Evolutionary conservation across 2,797 vertebrate genomes (phyloP).

Genomic region (Enteromius fasciolatus): DNA sequence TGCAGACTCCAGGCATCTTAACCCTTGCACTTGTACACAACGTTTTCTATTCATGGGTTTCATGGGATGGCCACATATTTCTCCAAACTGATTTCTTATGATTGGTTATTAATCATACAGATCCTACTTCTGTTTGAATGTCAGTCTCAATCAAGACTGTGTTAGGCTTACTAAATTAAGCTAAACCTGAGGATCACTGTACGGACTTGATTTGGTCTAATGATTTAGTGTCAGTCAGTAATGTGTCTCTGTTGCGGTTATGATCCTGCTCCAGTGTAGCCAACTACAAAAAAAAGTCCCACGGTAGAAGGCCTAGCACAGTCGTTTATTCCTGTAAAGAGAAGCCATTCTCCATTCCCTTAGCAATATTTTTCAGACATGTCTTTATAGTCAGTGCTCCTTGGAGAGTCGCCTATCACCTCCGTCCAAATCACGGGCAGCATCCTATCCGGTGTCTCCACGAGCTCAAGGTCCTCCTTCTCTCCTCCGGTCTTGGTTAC

Average conservation of each 20-base stretch:
- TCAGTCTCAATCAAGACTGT: not conserved
- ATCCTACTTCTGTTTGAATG: not conserved
- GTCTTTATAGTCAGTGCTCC: not conserved
- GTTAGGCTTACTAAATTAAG: not conserved
- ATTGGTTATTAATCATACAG: not conserved
- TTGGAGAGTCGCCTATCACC: not conserved
- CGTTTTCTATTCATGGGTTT: no score
- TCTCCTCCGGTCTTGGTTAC: constrained; percentile 75
- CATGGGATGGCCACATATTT: not conserved
- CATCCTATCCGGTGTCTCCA: constrained; percentile 71
- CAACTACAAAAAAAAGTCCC: not conserved
- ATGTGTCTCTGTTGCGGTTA: not conserved
- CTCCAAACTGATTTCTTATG: not conserved
- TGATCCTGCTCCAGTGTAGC: not conserved
- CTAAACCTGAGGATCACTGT: no score
- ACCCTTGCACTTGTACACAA: not conserved
- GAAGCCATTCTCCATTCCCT: not conserved
- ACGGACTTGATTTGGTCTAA: not conserved
- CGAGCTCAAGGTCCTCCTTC: constrained; percentile 61
- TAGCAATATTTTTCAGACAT: not conserved
- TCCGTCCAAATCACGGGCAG: constrained; percentile 3
- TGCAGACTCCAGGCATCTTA: not conserved
- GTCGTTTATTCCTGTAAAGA: not conserved
- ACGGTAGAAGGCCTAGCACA: not conserved
- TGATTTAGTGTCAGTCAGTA: not conserved